phyloP scores from a whole-genome alignment of 2,888 invertebrate genomes.

The Strigamia transsilvanica region DNA sequence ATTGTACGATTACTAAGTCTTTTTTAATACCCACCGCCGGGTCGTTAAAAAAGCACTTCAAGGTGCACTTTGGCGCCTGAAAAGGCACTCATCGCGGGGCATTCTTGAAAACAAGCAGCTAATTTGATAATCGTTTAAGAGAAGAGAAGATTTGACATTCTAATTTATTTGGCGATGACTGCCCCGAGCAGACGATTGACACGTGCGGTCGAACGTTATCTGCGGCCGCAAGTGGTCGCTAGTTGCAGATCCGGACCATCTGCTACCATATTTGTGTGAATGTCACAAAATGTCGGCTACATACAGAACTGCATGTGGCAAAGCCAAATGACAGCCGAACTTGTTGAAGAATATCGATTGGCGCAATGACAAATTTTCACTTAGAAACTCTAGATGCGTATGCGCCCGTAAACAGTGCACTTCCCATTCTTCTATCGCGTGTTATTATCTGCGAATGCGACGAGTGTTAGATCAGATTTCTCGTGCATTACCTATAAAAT shows the following conservation, averaged over 20 bases:
- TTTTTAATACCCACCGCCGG: too few relatives aligned
- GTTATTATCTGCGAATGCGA: constrained; percentile 6
- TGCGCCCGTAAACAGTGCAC: constrained; percentile 15
- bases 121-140: too few relatives aligned
- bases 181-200: not conserved
- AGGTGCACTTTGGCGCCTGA: too few relatives aligned
- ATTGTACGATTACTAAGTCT: too few relatives aligned
- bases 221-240: constrained; percentile 37
- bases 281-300: constrained; percentile 26
- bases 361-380: constrained; percentile 34
- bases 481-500: not conserved
- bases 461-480: constrained; percentile 22
- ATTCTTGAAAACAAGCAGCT: too few relatives aligned
- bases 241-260: constrained; percentile 36
- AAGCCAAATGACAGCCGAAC: constrained; percentile 34
- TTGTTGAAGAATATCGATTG: constrained; percentile 39
- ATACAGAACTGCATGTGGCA: constrained; percentile 36
- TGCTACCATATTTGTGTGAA: constrained; percentile 32
- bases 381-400: not conserved
- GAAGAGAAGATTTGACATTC: not conserved
- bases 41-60: too few relatives aligned
- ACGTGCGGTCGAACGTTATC: constrained; percentile 5
- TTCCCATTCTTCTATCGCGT: not conserved
- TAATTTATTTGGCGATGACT: not conserved
- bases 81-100: too few relatives aligned